Base-by-base conservation (phyloP, 2,888 invertebrate species). In the Polietes domitor region DNA sequence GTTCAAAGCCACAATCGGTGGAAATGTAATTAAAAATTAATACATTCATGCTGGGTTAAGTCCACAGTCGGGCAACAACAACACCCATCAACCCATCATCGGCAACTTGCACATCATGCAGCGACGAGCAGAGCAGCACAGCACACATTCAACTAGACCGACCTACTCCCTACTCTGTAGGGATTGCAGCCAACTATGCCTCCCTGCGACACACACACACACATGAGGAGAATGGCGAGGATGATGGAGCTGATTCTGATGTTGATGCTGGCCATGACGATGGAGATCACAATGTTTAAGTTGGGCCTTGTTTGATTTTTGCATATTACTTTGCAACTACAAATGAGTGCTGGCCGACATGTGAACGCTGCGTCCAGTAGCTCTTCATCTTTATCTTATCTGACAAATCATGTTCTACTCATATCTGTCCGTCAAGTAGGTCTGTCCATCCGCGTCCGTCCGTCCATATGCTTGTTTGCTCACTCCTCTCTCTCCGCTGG, bases 1-100 rank as follows among this genome's bases (percentile, higher is more conserved):
- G 85, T 86, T 83, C 82, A 65, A 79, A 80, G 65, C 82, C 80
- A 72, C 86, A 83, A 85, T 79, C 76, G 68, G 58, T 86, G 85
- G 82, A 86, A 86, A 87, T 85, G 86, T 86, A 86, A 87, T 87
- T 86, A 87, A 87, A 87, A 87, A 85, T 87, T 86, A 87, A 87
- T 87, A 85, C 86, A 83, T 85, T 80, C 87, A 80, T 47, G 85
- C 81, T 83, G 85, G 21, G 83, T 37, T 78, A 77, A 76, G 77
- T 68, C 70, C 61, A 70, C 10, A 15, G 65, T n/a, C n/a, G n/a
- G 12, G 37, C 37, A 37, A 37, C 37, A 9, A 37, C 53, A 68
- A 26, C 37, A 61, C 24, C 32, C 50, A 63, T 12, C 68, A 76
- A 50, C 17, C 12, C 21, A 68, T 24, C 41, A 71, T 19, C 28